These are phyloP conservation scores for Drosophila phalerata DNA, from an alignment of 2,888 invertebrate genomes.

Conservation along the genomic window DNA sequence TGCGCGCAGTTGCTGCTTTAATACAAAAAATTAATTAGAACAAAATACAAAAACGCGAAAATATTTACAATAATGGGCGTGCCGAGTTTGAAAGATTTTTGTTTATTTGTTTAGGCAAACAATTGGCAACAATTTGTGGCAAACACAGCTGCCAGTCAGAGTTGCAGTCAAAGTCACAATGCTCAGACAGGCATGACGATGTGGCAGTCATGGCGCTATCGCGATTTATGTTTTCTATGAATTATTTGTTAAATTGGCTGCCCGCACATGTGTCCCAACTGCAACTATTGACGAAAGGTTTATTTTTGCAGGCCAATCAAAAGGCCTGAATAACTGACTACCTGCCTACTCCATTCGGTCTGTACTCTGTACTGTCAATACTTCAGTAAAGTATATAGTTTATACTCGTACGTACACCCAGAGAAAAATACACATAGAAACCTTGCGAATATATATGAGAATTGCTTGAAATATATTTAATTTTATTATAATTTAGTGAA, in stretches of 20 bases:
- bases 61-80: constrained; percentile 80
- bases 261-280: constrained; percentile 60
- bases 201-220: constrained; percentile 69
- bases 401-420: neutral
- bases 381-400: constrained; percentile 3
- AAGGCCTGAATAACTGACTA: constrained; percentile 6
- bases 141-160: constrained; percentile 60
- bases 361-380: neutral
- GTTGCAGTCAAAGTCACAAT: constrained; percentile 51
- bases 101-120: constrained; percentile 75
- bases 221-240: constrained; percentile 80
- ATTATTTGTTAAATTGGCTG: constrained; percentile 80
- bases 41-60: constrained; percentile 78
- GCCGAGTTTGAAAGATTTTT: constrained; percentile 57
- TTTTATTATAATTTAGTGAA: no score
- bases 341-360: constrained; percentile 20
- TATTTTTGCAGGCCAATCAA: constrained; percentile 47
- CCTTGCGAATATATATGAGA: no score
- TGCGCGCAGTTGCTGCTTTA: constrained; percentile 52
- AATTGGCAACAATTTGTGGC: constrained; percentile 79
- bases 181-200: constrained; percentile 58
- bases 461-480: no score
- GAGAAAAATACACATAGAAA: neutral
- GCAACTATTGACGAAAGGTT: constrained; percentile 72
- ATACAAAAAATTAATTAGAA: constrained; percentile 75